Evolutionary conservation across 1,140 invertebrate genomes (phyloP), one percentile per base, ranked within the genome.

Genomic region (Nymphalis io): DNA sequence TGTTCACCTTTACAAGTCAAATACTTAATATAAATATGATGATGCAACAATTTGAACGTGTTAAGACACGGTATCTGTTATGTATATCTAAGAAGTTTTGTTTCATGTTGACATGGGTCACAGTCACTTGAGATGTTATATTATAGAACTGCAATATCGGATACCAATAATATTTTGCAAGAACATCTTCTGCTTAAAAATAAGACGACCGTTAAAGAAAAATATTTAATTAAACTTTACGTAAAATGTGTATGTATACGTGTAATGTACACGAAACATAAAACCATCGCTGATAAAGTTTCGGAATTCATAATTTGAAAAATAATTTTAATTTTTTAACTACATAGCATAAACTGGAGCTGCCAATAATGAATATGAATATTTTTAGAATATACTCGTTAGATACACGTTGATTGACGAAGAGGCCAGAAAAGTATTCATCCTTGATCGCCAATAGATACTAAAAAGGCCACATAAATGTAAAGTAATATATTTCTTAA

Each of bases 131-230:
- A 39, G 11, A 1, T 27, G 46, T 51, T 3, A n/a, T 15, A 27
- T 55, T 55, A 27, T 27, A 55, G 11, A 15, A 13, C 1, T n/a
- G 27, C 51, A 27, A 27, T 16, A 55, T 55, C 51, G 12, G 23
- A 55, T 55, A 5, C 1, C 21, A 27, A 33, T 55, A 55, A 55
- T 55, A 55, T 55, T 55, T 23, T 27, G 21, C 13, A 15, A 55
- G 12, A 55, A 27, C 20, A 11, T 5, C 51, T 55, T 53, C n/a
- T 55, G 51, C 21, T 55, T 55, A 12, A 27, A 55, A 55, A 55
- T n/a, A 0, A 10, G 12, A 13, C 12, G 40, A 15, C 3, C 3
- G 40, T 44, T 6, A n/a, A 48, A 48, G 46, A 16, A 48, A 48
- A 48, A 48, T 48, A 18, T 48, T 48, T 48, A n/a, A 44, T 48